phyloP scores from a whole-genome alignment of 2,888 invertebrate genomes.

The Sinopyrophorus schimmeli region DNA sequence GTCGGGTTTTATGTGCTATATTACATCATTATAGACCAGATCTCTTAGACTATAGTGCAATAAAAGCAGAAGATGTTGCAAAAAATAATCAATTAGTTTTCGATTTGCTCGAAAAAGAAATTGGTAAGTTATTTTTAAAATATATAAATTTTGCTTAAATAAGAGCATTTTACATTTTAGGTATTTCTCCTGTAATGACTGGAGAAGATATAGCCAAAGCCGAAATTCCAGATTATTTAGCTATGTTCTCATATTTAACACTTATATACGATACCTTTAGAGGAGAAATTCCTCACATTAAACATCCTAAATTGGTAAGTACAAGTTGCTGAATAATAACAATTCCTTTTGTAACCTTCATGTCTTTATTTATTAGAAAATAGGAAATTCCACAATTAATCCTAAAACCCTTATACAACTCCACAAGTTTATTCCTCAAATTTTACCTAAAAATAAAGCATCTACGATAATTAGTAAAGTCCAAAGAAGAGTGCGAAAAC shows the following conservation, averaged over 20 bases:
- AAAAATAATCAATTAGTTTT: constrained; percentile 83
- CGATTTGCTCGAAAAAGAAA: constrained; percentile 80
- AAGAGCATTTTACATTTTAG: constrained; percentile 45
- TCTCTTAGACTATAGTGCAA: constrained; percentile 73
- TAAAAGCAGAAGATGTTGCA: constrained; percentile 66
- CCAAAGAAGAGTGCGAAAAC: too few relatives aligned
- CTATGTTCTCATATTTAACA: constrained; percentile 81
- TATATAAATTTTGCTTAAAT: constrained; percentile 9
- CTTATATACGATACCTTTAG: constrained; percentile 90
- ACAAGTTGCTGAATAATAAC: not conserved
- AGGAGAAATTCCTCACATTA: constrained; percentile 85
- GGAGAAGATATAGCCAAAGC: constrained; percentile 75
- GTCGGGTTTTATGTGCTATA: constrained; percentile 72
- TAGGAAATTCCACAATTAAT: too few relatives aligned
- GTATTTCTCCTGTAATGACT: constrained; percentile 70
- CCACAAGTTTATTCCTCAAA: too few relatives aligned
- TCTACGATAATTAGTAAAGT: too few relatives aligned
- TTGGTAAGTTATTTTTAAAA: constrained; percentile 63
- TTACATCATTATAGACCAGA: constrained; percentile 89
- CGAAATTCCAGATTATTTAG: constrained; percentile 71
- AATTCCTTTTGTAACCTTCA: too few relatives aligned
- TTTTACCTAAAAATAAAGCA: too few relatives aligned
- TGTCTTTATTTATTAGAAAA: too few relatives aligned
- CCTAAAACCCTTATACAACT: too few relatives aligned
- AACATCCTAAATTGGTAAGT: constrained; percentile 72